Evolutionary conservation across 2,888 invertebrate genomes (phyloP).

Genomic region (Philhelius pedissequus): DNA sequence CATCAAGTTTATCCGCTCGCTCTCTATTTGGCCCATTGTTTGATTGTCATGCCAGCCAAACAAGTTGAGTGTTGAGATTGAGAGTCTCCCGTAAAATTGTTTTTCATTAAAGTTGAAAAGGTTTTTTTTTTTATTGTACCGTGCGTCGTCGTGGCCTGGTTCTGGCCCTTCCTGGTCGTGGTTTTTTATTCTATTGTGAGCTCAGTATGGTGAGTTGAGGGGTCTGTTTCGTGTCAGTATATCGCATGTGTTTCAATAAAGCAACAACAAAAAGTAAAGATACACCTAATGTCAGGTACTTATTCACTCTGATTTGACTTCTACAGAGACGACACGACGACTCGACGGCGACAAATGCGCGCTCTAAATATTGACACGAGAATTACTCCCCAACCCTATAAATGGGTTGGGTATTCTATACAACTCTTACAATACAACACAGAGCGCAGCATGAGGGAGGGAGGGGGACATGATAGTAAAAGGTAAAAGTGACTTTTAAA

Average conservation of each 20-base stretch:
- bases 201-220: not conserved
- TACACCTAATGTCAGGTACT: constrained; percentile 1
- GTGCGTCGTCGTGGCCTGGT: not conserved
- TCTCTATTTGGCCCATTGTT: constrained; percentile 30
- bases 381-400: not conserved
- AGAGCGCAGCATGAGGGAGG: too few relatives aligned
- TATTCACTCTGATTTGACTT: constrained; percentile 24
- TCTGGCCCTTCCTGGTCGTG: not conserved
- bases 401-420: not conserved
- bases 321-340: too few relatives aligned
- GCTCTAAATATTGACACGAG: constrained; percentile 35
- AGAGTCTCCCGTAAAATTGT: constrained; percentile 60
- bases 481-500: constrained; percentile 36
- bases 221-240: constrained; percentile 11
- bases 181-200: constrained; percentile 26
- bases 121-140: constrained; percentile 63
- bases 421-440: too few relatives aligned
- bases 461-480: too few relatives aligned
- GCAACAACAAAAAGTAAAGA: not conserved
- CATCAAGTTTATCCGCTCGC: constrained; percentile 55
- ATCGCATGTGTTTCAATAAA: constrained; percentile 20
- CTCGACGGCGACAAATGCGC: not conserved
- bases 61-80: constrained; percentile 44
- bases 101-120: constrained; percentile 65
- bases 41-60: constrained; percentile 46